Percentiles rank a stretch among this genome's conserved stretches.
phyloP scores from a whole-genome alignment of 2,113 vertebrate species.

The Balaeniceps rex region DNA sequence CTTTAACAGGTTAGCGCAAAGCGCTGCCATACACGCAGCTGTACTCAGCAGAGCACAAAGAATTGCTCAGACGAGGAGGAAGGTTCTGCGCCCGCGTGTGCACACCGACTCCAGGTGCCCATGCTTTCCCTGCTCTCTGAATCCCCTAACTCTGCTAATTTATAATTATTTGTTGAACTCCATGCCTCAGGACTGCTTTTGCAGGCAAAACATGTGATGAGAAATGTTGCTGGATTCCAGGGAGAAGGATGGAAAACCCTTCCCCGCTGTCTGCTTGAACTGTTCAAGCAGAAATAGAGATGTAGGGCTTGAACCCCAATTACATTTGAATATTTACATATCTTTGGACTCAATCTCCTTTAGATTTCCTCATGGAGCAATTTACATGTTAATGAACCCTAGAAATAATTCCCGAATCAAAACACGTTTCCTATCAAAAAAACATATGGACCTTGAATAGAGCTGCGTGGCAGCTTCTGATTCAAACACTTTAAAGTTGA shows the following conservation, averaged over 20 bases:
- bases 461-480: not conserved
- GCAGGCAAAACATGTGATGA: not conserved
- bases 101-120: not conserved
- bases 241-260: not conserved
- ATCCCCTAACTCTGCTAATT: not conserved
- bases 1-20: not conserved
- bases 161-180: not conserved
- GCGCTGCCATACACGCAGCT: not conserved
- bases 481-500: not conserved
- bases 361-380: conserved; percentile 10
- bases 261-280: not conserved
- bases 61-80: not conserved
- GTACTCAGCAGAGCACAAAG: conserved; percentile 7
- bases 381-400: conserved; percentile 44
- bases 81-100: not conserved
- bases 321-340: conserved; percentile 44
- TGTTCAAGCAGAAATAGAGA: not conserved
- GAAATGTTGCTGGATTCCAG: not conserved
- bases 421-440: conserved; percentile 17
- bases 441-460: not conserved
- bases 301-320: conserved; percentile 30
- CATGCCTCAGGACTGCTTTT: not conserved
- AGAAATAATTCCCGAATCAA: conserved; percentile 17
- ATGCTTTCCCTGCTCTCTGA: not conserved
- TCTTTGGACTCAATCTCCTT: conserved; percentile 7